Conservation (phyloP, 2,797 vertebrate genomes). For the Columba guinea region DNA sequence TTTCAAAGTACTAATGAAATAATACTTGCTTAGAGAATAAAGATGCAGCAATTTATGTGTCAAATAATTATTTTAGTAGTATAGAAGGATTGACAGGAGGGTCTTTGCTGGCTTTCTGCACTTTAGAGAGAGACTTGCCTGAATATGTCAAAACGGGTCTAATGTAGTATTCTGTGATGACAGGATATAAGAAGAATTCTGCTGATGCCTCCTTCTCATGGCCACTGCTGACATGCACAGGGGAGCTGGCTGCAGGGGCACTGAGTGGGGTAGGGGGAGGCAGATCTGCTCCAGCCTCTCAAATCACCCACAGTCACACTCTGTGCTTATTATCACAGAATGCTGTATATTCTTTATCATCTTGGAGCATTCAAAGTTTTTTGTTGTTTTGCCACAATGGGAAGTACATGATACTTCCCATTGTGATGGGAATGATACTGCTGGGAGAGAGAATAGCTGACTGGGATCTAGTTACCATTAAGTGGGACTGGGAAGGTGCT, state of each 20-base stretch:
- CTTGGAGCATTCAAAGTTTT: neutral
- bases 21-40: neutral
- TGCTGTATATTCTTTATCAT: neutral
- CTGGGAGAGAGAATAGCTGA: neutral
- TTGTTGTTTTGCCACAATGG: neutral
- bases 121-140: neutral
- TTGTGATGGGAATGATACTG: too few relatives aligned
- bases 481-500: neutral
- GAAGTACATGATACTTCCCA: neutral
- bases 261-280: neutral
- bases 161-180: neutral
- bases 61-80: neutral
- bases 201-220: neutral
- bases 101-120: neutral
- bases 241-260: neutral
- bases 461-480: neutral
- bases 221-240: neutral
- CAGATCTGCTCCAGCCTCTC: neutral
- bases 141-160: neutral
- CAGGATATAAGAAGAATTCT: neutral
- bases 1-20: neutral
- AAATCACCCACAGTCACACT: neutral
- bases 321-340: fast-evolving
- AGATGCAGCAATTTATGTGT: neutral
- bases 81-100: neutral